Base-by-base conservation (phyloP, 1,140 invertebrate species). In the Caenorhabditis latens region DNA sequence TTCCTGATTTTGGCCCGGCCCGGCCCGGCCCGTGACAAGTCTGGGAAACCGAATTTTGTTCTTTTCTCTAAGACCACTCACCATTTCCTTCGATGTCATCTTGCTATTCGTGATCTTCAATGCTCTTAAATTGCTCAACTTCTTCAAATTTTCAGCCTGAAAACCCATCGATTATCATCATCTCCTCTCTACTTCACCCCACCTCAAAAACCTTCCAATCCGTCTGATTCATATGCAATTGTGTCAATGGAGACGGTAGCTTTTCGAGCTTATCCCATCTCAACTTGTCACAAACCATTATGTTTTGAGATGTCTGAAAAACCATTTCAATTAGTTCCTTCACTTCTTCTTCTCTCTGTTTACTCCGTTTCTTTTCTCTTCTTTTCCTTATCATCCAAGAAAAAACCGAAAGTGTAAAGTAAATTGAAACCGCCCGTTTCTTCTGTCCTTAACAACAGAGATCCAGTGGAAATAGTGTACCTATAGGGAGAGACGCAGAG, bases 221-320 rank as follows among this genome's bases (percentile, higher is more conserved):
- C 19, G 71, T 79, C 46, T 79, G 71, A 79, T 79, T 79, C 71
- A 79, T 79, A 50, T 79, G 71, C n/a, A 79, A 79, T 50, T 79
- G 71, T 21, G 71, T 79, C 71, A 79, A 50, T 24, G 71, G 71
- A 2, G 71, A 79, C 14, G 71, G 71, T 13, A 79, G 19, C 32
- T 50, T 79, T 50, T n/a, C 71, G 5, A 79, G 46, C 21, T 79
- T 79, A 79, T 79, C 71, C 71, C 71, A 79, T 50, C 71, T 13
- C 9, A 79, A 24, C 13, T 79, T 79, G 71, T 79, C 71, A 42
- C 71, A 79, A 79, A 79, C 46, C 71, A 79, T 79, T 50, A 79
- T 79, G 46, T 79, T 79, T 24, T 79, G 71, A 8, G 71, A 79
- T 79, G 71, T 79, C 71, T 79, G 71, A 79, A 79, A 79, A 43